Evolutionary conservation across 1,140 invertebrate species (phyloP).

Genomic region (Zaprionus inermis): DNA sequence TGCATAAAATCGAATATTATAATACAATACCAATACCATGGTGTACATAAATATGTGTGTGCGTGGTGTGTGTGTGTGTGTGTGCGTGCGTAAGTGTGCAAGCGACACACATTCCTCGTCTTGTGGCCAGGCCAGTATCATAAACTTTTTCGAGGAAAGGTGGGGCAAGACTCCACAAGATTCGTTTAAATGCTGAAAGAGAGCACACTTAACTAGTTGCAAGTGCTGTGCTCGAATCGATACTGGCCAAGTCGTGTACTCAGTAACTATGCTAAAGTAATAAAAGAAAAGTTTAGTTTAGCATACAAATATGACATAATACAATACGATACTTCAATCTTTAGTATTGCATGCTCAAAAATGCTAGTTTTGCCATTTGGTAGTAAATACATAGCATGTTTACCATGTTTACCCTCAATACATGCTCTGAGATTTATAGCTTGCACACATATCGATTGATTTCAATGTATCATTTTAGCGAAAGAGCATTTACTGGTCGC

Average conservation of each 20-base stretch:
- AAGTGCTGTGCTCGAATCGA: slow-evolving; percentile 12
- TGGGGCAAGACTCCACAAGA: slow-evolving; percentile 18
- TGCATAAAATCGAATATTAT: slow-evolving; percentile 77
- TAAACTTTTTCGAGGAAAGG: slow-evolving; percentile 37
- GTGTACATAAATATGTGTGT: slow-evolving; percentile 10
- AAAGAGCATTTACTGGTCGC: slow-evolving; percentile 24
- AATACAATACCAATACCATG: slow-evolving; percentile 35
- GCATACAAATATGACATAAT: not conserved
- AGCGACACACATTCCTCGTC: slow-evolving; percentile 43
- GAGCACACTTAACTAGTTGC: slow-evolving; percentile 23
- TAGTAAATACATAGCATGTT: slow-evolving; percentile 5
- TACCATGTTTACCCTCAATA: not conserved
- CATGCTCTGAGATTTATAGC: not conserved
- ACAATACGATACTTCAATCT: not conserved
- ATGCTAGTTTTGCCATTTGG: not conserved
- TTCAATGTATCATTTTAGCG: not conserved
- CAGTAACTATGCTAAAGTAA: not conserved
- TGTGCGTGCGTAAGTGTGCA: slow-evolving; percentile 45
- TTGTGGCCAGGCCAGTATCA: slow-evolving; percentile 48
- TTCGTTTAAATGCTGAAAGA: slow-evolving; percentile 19
- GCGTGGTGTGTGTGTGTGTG: slow-evolving; percentile 8
- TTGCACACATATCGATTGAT: not conserved
- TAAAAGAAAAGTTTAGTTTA: not conserved
- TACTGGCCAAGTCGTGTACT: not conserved
- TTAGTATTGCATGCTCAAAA: too few relatives aligned